Conservation (phyloP, 2,113 vertebrate genomes). For the Synodontis membranacea region DNA sequence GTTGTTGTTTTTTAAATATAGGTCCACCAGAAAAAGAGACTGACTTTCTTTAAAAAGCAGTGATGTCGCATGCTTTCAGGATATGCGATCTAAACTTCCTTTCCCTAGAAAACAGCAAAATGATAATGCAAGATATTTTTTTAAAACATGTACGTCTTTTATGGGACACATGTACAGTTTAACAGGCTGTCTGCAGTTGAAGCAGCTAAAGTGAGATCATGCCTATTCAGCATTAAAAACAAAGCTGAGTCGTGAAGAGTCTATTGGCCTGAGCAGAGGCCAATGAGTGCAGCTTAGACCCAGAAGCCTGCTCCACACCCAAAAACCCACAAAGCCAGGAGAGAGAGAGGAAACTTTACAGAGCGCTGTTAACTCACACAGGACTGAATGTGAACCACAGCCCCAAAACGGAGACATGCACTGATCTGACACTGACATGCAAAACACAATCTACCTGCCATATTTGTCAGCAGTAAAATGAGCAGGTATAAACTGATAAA, state of each 20-base stretch:
- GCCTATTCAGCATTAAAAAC: constrained; percentile 38
- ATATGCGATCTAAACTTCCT: constrained; percentile 1
- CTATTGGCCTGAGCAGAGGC: constrained; percentile 7
- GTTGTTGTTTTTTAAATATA: constrained; percentile 45
- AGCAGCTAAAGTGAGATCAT: not conserved
- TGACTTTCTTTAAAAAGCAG: constrained; percentile 27
- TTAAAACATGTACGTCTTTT: not conserved
- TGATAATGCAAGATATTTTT: not conserved
- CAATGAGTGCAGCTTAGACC: constrained; percentile 32
- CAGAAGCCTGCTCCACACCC: constrained; percentile 30
- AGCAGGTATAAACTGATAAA: not conserved
- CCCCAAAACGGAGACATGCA: not conserved
- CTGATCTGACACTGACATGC: not conserved
- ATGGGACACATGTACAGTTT: not conserved
- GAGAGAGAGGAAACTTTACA: constrained; percentile 45
- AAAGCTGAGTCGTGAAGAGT: constrained; percentile 18
- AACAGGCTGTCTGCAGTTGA: not conserved
- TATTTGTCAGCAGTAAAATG: not conserved
- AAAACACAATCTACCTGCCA: not conserved
- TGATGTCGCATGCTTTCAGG: constrained; percentile 35
- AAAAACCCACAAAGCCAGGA: constrained; percentile 21
- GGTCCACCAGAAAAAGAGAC: constrained; percentile 51
- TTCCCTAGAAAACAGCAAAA: not conserved
- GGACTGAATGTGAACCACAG: constrained; percentile 33
- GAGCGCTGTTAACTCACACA: constrained; percentile 28